Evolutionary conservation across 2,113 vertebrate genomes (phyloP).

Genomic region (Clinocottus analis): DNA sequence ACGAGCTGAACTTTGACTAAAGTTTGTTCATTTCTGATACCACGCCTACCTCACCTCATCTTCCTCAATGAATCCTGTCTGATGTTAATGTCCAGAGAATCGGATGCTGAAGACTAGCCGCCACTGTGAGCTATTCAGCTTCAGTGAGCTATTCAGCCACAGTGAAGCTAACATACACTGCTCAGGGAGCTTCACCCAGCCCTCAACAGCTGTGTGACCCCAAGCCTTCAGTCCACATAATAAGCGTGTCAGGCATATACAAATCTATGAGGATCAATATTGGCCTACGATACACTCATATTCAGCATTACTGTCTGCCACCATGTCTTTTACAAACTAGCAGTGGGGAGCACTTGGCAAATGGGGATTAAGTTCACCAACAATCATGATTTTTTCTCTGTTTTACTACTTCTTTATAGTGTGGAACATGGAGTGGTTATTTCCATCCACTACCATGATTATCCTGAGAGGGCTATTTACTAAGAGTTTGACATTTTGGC

Average conservation of each 20-base stretch:
- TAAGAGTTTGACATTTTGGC: neutral
- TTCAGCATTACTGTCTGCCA: neutral
- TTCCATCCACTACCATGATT: neutral
- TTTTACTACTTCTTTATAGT: neutral
- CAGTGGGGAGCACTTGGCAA: neutral
- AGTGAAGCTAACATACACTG: neutral
- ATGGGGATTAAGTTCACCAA: neutral
- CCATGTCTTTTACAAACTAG: neutral
- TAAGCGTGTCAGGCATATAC: neutral
- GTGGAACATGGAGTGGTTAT: neutral
- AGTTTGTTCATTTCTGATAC: constrained; percentile 17
- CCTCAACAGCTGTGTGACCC: neutral
- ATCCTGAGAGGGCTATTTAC: neutral
- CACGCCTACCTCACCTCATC: neutral
- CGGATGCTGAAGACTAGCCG: neutral
- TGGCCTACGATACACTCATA: neutral
- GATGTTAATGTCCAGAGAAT: neutral
- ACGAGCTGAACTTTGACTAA: constrained; percentile 16
- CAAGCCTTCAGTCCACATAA: no score
- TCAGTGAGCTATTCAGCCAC: neutral
- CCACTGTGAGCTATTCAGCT: neutral
- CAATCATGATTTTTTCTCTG: no score
- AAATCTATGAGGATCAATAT: neutral
- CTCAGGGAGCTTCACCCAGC: no score
- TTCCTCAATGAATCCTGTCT: neutral